Evolutionary conservation across 2,888 invertebrate genomes (phyloP), one percentile per base, ranked within the genome.

Genomic region (Epistrophe grossulariae): DNA sequence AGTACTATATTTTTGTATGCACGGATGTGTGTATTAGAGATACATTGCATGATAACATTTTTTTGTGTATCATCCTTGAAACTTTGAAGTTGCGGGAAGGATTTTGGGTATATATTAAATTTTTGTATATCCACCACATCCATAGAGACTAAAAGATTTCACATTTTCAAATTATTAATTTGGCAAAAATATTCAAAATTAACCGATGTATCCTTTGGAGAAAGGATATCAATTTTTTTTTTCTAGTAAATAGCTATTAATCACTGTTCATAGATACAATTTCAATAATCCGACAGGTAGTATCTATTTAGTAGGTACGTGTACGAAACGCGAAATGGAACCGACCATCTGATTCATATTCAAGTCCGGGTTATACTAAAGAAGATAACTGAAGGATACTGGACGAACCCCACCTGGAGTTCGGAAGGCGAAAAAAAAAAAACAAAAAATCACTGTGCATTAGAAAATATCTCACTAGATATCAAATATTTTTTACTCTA

Each of bases 341-440:
- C 88, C 88, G 83, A 88, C 89, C 89, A 89, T 89, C 89, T 89
- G 89, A 88, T 88, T 89, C 89, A 89, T 88, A 88, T 89, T 89
- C 89, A 88, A 89, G 89, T 89, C 89, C 89, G 89, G 89, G 89
- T 87, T 89, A 89, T 89, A 89, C 89, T 89, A 89, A 89, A 87
- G 89, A 84, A 89, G 89, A 89, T 89, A 89, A 85, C 88, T 89
- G 66, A 88, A 89, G 87, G 89, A 89, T 89, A 89, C 88, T 89
- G 89, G 89, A 89, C 89, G 89, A 89, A 89, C 89, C 89, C 89
- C 89, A 89, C 89, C 89, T 89, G 89, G 68, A 88, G 88, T 81
- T 71, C 43, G 13, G 66, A 80, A 68, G 57, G 68, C 48, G 31
- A 45, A 66, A 17, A 68, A 77, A 31, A 84, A 81, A 81, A 76